A percentile compares a stretch with the other conserved stretches of the same genome.
Evolutionary conservation across 2,888 invertebrate species (phyloP).

Genomic region (Galerucella nymphaeae): DNA sequence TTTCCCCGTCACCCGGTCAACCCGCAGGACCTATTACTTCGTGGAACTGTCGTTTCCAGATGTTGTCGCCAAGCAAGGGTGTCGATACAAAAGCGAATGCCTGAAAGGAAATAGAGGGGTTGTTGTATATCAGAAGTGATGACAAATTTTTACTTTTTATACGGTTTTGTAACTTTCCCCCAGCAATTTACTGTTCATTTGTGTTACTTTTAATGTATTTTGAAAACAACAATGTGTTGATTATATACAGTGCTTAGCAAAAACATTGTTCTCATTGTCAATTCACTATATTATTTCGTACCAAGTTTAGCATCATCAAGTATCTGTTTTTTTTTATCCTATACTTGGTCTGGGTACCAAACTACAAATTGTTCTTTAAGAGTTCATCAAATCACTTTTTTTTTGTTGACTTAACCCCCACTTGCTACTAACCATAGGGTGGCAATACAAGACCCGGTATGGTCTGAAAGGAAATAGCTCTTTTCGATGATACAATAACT

Average conservation of each 20-base stretch:
- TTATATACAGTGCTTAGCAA: no score
- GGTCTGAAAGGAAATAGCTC: constrained; percentile 37
- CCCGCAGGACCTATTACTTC: constrained; percentile 58
- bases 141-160: constrained; percentile 16
- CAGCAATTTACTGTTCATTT: background rate
- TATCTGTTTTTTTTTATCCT: no score
- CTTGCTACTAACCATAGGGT: constrained; percentile 25
- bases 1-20: constrained; percentile 53
- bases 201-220: background rate
- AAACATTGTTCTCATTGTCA: no score
- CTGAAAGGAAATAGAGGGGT: constrained; percentile 36
- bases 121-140: constrained; percentile 4
- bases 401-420: constrained; percentile 2
- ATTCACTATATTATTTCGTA: no score
- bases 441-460: constrained; percentile 32
- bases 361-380: no score
- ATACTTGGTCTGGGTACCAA: no score
- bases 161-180: background rate
- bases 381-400: background rate
- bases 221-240: no score
- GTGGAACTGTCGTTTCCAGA: constrained; percentile 61
- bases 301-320: no score
- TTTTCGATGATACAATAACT: constrained; percentile 38
- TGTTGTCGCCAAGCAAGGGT: constrained; percentile 48
- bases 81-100: constrained; percentile 36